These are phyloP conservation scores for Lymantria monacha DNA, from an alignment of 2,888 invertebrate genomes.

Conservation along the genomic window DNA sequence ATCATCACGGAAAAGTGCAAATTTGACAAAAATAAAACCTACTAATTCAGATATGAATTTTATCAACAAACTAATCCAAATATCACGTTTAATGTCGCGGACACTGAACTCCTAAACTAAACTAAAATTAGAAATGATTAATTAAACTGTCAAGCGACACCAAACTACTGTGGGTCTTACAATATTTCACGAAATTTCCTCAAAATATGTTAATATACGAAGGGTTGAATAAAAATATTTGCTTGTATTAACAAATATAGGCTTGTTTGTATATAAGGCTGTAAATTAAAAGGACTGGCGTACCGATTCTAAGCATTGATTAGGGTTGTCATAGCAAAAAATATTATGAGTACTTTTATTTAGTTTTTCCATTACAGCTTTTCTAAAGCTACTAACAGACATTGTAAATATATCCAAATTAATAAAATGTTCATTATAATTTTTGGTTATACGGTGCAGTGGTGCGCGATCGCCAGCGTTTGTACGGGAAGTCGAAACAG, in stretches of 20 bases:
- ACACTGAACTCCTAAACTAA: not conserved
- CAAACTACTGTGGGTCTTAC: not conserved
- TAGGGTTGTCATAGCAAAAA: slow-evolving; percentile 18
- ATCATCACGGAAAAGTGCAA: no score
- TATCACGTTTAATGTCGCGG: not conserved
- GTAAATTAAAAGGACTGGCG: slow-evolving; percentile 20
- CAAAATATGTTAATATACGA: not conserved
- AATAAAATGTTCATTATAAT: no score
- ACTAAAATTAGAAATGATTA: not conserved
- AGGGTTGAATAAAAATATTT: not conserved
- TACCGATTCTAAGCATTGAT: slow-evolving; percentile 13
- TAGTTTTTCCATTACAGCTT: no score
- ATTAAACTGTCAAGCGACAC: not conserved
- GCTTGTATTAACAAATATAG: not conserved
- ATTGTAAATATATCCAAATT: no score
- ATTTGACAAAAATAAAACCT: no score
- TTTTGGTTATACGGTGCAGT: no score
- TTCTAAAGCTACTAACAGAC: no score
- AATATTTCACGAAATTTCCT: not conserved
- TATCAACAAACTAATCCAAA: no score
- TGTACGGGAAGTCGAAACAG: no score
- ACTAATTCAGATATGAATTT: no score
- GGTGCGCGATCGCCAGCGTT: no score
- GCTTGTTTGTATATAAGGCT: not conserved
- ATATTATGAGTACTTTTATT: no score